Base-by-base conservation (phyloP, 2,888 invertebrate species). In the Sphaeridia pumilis region DNA sequence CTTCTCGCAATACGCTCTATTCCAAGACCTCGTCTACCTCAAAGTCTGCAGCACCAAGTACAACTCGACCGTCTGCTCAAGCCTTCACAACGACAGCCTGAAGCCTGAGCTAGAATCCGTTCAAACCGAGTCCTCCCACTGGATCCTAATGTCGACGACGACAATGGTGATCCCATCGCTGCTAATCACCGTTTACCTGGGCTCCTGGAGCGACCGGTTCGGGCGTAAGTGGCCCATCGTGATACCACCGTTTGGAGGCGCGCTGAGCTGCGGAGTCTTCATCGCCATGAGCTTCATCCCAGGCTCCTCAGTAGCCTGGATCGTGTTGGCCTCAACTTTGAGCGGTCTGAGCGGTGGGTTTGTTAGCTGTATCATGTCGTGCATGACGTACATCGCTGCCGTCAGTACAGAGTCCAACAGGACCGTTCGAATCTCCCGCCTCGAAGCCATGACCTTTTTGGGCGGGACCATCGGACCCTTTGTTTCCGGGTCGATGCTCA, bases 401-500 rank as follows among this genome's bases (percentile, higher is more conserved):
- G 66, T 70, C n/a, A 67, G 69, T 4, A 59, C 65, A 3, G 60
- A 65, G 2, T 62, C 67, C 17, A 63, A 65, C 10, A 67, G 72
- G 55, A 72, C 73, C 1, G 60, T 68, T 14, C 59, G 72, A 47
- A 68, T 75, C n/a, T 70, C 70, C 0, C 64, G 73, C 20, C 58
- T 73, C 36, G 74, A 74, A 63, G 67, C 71, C 1, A 72, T 73
- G 71, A 67, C 69, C 10, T 72, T 71, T 57, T 43, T 72, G 14
- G 71, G 73, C 2, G 71, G 55, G 28, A 63, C 63, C 17, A 47
- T 72, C 4, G 73, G 73, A 1, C 70, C 71, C 2, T 68, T 70
- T 44, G 50, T 69, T 14, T 69, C 70, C 4, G 73, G 72, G 0
- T 60, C 67, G 2, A 64, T 73, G 55, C 60, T 72, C 4, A 65